Evolutionary conservation across 2,797 vertebrate species (phyloP), one percentile per base, ranked within the genome.

Genomic region (Lepidocolaptes lacrymiger): DNA sequence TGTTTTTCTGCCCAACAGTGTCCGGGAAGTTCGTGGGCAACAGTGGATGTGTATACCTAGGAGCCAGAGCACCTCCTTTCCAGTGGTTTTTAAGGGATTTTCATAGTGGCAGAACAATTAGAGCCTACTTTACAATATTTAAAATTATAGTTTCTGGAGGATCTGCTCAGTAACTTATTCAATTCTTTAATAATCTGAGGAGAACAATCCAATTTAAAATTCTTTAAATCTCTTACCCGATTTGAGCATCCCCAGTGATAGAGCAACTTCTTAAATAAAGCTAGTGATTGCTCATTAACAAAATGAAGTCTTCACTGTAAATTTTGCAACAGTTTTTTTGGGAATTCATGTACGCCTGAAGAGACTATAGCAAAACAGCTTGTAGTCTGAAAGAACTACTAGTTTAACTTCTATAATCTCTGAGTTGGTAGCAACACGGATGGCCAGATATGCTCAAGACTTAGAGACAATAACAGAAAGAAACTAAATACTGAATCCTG

Each of bases 111-210:
- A 86, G 69, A 96, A 89, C 28, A 92, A 91, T 86, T 89, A 78
- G 23, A 84, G 28, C 51, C 62, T 77, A 80, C 39, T 95, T 94
- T 89, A 72, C 92, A 93, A 74, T 91, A 83, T 48, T 89, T 68
- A 72, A 92, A 78, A 32, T 80, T 62, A 68, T 1, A 72, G 32
- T 41, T 94, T 39, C 68, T 27, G 5, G 51, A 46, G 20, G 92
- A 86, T 62, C 56, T 36, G 48, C 52, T 52, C 74, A 46, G 48
- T 49, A 85, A 41, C 14, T 67, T 73, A 56, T 67, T 76, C 15
- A 82, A 49, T 46, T 58, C 48, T 59, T 85, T 64, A 88, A 91
- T 81, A 95, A 89, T 55, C 58, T 48, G 51, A 86, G n/a, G 34
- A 74, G 79, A 88, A 85, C 28, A 66, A 80, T 49, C 67, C 12